These are phyloP conservation scores for Dryococelus australis DNA, from an alignment of 2,888 invertebrate genomes.

Conservation along the genomic window DNA sequence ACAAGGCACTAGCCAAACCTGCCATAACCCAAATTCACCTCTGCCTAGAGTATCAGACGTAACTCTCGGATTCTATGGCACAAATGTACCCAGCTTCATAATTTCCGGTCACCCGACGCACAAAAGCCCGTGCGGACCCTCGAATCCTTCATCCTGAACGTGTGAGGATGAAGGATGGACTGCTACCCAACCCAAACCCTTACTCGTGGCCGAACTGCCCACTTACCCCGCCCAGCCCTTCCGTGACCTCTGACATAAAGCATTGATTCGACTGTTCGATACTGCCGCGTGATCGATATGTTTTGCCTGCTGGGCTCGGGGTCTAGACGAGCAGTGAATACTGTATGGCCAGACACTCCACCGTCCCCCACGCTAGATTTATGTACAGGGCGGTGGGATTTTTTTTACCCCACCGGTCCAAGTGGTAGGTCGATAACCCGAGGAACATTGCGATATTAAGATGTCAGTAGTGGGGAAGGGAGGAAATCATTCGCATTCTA, in stretches of 20 bases:
- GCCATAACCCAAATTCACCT: no score
- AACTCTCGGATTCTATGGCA: no score
- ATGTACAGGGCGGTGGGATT: not conserved
- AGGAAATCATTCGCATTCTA: not conserved
- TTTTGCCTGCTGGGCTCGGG: not conserved
- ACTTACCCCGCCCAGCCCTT: not conserved
- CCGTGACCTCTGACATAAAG: conserved; percentile 7
- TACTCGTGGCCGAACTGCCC: no score
- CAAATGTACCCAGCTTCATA: no score
- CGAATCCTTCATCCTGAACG: not conserved
- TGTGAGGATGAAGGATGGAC: not conserved
- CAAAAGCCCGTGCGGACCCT: not conserved
- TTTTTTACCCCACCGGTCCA: not conserved
- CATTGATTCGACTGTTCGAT: not conserved
- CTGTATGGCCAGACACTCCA: not conserved
- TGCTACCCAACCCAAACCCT: not conserved
- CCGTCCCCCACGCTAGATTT: not conserved
- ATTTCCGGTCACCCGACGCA: no score
- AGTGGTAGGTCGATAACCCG: not conserved
- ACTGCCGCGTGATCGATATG: not conserved
- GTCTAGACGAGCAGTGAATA: conserved; percentile 16
- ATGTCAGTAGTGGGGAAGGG: not conserved
- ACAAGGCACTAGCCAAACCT: no score
- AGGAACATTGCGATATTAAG: not conserved
- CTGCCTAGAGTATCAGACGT: no score